Evolutionary conservation across 2,888 invertebrate species (phyloP).

Genomic region (Mechanitis messenoides): DNA sequence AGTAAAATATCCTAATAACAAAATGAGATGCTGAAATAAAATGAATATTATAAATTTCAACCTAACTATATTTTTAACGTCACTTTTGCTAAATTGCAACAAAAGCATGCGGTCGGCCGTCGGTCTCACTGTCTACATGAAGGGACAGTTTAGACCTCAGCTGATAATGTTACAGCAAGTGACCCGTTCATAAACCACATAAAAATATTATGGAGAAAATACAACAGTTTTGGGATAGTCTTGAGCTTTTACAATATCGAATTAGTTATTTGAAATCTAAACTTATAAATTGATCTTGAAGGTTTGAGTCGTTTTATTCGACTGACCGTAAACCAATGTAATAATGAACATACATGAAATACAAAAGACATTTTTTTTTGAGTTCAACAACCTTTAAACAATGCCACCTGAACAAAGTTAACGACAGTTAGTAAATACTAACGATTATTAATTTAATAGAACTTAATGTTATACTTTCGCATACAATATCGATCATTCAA

Average conservation of each 20-base stretch:
- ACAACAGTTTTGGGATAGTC: neutral
- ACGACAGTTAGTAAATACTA: constrained; percentile 5
- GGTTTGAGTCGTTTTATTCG: too few relatives aligned
- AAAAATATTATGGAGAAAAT: neutral
- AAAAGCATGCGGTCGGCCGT: neutral
- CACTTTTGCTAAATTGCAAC: neutral
- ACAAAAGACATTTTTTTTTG: neutral
- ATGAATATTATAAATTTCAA: too few relatives aligned
- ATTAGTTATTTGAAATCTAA: too few relatives aligned
- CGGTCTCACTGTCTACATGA: constrained; percentile 5
- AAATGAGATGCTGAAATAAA: too few relatives aligned
- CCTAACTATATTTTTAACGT: neutral
- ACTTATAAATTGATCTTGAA: too few relatives aligned
- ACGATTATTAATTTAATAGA: constrained; percentile 10
- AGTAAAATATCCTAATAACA: too few relatives aligned
- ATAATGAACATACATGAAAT: neutral
- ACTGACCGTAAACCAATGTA: too few relatives aligned
- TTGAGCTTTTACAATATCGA: neutral
- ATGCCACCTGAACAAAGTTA: constrained; percentile 7
- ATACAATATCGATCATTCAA: constrained; percentile 34
- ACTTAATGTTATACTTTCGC: constrained; percentile 22
- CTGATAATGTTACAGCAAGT: constrained; percentile 23
- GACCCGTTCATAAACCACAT: constrained; percentile 12
- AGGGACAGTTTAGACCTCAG: constrained; percentile 28
- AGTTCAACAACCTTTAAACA: constrained; percentile 4